These are phyloP conservation scores for Mimas tiliae DNA, from an alignment of 2,888 invertebrate species.

Conservation along the genomic window DNA sequence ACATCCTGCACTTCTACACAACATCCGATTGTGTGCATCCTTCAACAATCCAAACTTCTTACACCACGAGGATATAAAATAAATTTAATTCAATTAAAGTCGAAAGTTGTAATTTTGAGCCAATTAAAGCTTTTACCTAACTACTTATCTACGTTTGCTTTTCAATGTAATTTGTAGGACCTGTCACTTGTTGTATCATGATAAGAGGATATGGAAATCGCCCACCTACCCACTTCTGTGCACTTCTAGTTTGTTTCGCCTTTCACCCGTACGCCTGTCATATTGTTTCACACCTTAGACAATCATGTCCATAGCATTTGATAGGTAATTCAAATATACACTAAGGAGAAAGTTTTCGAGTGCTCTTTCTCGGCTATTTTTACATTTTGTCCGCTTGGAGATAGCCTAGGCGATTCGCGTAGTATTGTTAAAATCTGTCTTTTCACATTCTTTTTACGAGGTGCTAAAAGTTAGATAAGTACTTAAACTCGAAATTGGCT, in stretches of 20 bases:
- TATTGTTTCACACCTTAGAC: conserved; percentile 21
- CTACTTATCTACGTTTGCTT: not conserved
- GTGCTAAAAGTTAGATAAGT: not conserved
- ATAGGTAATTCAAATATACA: conserved; percentile 24
- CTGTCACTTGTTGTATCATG: not conserved
- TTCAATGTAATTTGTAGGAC: not conserved
- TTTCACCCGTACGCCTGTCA: conserved; percentile 15
- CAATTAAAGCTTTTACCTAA: no score
- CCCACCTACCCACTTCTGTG: not conserved
- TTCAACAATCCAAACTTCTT: not conserved
- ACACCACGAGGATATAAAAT: not conserved
- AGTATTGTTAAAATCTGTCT: conserved; percentile 7
- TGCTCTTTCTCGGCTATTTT: conserved; percentile 20
- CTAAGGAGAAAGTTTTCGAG: conserved; percentile 16
- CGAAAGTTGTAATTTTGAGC: no score
- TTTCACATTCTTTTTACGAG: conserved; percentile 5
- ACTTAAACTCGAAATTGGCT: not conserved
- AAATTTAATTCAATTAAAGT: not conserved
- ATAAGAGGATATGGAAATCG: not conserved
- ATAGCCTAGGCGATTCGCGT: conserved; percentile 7
- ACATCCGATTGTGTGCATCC: not conserved
- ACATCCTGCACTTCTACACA: not conserved
- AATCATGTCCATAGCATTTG: conserved; percentile 24
- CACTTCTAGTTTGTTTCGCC: conserved; percentile 12
- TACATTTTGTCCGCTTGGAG: conserved; percentile 9